phyloP scores from a whole-genome alignment of 2,113 vertebrate genomes.

The Seriola quinqueradiata region DNA sequence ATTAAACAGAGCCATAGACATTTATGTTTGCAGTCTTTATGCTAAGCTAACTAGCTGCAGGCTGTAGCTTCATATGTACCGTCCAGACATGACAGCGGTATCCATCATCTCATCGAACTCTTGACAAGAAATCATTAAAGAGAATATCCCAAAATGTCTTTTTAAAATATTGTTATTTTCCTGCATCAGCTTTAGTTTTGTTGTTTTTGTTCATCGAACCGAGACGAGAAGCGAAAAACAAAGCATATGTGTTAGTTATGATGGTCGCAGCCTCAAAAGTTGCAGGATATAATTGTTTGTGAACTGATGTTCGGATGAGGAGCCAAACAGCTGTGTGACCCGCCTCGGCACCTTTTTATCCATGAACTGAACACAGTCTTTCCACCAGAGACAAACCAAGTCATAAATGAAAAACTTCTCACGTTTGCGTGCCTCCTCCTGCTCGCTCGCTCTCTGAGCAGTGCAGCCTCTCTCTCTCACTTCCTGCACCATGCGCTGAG shows the following conservation, averaged over 20 bases:
- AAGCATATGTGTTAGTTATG: neutral
- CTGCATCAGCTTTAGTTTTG: too few species aligned
- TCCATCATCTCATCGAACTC: too few species aligned
- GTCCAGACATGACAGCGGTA: too few species aligned
- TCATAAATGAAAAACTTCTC: slow-evolving; percentile 1
- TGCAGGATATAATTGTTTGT: neutral
- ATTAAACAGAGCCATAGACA: too few species aligned
- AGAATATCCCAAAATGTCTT: too few species aligned
- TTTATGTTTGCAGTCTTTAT: too few species aligned
- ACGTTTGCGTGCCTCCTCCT: slow-evolving; percentile 48
- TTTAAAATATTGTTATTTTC: too few species aligned
- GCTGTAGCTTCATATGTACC: too few species aligned
- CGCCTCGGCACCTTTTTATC: neutral
- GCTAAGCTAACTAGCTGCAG: too few species aligned
- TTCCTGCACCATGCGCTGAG: slow-evolving; percentile 44
- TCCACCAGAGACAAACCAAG: neutral
- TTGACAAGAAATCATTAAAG: too few species aligned
- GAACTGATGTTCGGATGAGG: too few species aligned
- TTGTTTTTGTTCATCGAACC: too few species aligned
- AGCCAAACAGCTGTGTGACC: neutral
- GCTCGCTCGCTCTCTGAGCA: slow-evolving; percentile 50
- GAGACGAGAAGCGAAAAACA: neutral
- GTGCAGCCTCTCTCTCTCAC: slow-evolving; percentile 60
- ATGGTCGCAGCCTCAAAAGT: neutral
- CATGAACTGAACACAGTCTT: neutral